Conservation (phyloP, 2,888 invertebrate species). For the Phaedon cochleariae region DNA sequence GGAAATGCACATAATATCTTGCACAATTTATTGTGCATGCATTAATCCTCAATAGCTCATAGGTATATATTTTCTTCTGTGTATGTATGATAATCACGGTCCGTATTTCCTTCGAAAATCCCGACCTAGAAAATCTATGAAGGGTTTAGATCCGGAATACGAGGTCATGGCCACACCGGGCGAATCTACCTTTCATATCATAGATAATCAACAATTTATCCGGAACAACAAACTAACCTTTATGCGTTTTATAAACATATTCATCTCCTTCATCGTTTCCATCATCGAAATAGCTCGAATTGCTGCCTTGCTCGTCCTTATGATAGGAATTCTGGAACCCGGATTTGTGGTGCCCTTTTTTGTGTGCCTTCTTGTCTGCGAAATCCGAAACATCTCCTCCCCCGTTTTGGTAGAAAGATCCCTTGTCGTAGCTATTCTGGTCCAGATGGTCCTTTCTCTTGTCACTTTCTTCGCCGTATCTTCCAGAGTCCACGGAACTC, state of each 20-base stretch:
- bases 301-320: conserved; percentile 75
- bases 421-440: conserved; percentile 50
- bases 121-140: too few relatives aligned
- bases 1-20: too few relatives aligned
- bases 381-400: conserved; percentile 51
- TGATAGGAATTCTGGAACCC: conserved; percentile 76
- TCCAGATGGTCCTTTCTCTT: conserved; percentile 53
- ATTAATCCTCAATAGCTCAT: too few relatives aligned
- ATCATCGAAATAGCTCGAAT: conserved; percentile 75
- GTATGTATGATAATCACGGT: too few relatives aligned
- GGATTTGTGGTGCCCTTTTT: conserved; percentile 74
- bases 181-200: neutral
- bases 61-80: too few relatives aligned
- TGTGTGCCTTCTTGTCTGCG: conserved; percentile 63
- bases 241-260: conserved; percentile 53
- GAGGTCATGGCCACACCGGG: too few relatives aligned
- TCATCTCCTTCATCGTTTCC: conserved; percentile 62
- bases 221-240: conserved; percentile 39
- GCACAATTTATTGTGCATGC: too few relatives aligned
- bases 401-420: conserved; percentile 53
- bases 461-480: conserved; percentile 51
- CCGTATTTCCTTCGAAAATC: too few relatives aligned
- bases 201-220: neutral
- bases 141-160: too few relatives aligned
- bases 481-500: conserved; percentile 51